Evolutionary conservation across 2,113 vertebrate genomes (phyloP).

Genomic region (Hippocampus comes): DNA sequence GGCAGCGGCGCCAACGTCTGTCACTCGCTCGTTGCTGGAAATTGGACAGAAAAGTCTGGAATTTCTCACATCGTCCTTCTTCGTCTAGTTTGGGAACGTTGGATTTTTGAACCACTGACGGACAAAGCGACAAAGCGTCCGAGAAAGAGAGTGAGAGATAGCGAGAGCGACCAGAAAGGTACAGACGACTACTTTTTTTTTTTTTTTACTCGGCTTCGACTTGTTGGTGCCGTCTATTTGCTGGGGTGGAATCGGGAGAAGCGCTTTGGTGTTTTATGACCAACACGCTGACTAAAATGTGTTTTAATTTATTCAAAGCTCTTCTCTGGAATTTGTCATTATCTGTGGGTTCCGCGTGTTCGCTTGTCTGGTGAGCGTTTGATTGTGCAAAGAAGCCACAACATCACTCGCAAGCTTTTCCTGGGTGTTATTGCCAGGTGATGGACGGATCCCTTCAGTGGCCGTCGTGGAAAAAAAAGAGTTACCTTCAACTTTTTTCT

Average conservation of each 20-base stretch:
- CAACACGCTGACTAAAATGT: not conserved
- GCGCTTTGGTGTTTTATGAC: constrained; percentile 11
- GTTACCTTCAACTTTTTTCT: constrained; percentile 12
- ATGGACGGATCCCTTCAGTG: constrained; percentile 40
- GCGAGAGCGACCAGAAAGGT: not conserved
- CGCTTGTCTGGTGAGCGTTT: constrained; percentile 12
- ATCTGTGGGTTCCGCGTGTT: not conserved
- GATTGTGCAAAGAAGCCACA: not conserved
- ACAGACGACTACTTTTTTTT: not conserved
- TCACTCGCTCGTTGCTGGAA: no score
- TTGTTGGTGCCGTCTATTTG: constrained; percentile 37
- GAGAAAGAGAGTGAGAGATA: no score
- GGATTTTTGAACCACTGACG: no score
- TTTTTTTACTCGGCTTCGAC: not conserved
- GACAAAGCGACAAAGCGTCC: no score
- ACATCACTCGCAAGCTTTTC: not conserved
- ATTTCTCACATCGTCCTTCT: no score
- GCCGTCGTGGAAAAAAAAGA: constrained; percentile 46
- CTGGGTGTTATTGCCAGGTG: constrained; percentile 18
- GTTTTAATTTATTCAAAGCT: not conserved
- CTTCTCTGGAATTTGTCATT: not conserved
- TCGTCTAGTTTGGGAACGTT: no score
- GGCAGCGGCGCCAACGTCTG: no score
- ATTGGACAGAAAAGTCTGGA: no score
- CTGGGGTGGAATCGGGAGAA: not conserved